Base-by-base conservation (phyloP, 2,113 vertebrate genomes). In the Dinomys branickii region DNA sequence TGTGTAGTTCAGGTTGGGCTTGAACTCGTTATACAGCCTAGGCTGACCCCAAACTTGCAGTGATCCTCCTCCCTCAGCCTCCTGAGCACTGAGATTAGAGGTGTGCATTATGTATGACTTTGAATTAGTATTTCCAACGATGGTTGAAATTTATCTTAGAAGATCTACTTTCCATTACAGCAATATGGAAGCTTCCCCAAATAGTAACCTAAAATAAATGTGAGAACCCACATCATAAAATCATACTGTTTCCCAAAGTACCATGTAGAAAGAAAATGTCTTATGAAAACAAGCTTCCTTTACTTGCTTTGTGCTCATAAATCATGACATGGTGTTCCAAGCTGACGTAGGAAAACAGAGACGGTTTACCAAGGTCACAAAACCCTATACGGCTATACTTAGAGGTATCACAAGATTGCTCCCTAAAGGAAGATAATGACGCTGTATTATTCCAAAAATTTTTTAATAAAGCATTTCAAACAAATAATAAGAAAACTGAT, bases 201-300 rank as follows among this genome's bases (percentile, higher is more conserved):
- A 47, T 54, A 80, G 82, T 80, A 95, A 88, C 93, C 97, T 97
- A 96, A 97, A 97, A 95, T 96, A 97, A 97, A 81, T 88, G 85
- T 63, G 73, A 91, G 80, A 95, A 93, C 56, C 56, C 8, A 97
- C 96, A 94, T 90, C 83, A 89, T 65, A 95, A 91, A 95, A 94
- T 83, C 75, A 80, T 88, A 54, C 85, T 88, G 65, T 94, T 97
- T 97, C 93, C 93, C 82, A 77, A 96, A 97, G 86, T 91, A 50
- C 93, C 91, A 97, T 94, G 96, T 96, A 94, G 86, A 94, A 24
- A 0, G 47, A 93, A 92, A 94, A 87, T 75, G 71, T 94, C 81
- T 94, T 91, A 85, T 78, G 84, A 94, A 96, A 96, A 92, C 69
- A 96, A 94, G 63, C 8, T 19, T 81, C 92, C 88, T 78, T 86